Conservation (phyloP, 1,140 invertebrate species). For the Neodiprion virginianus region DNA sequence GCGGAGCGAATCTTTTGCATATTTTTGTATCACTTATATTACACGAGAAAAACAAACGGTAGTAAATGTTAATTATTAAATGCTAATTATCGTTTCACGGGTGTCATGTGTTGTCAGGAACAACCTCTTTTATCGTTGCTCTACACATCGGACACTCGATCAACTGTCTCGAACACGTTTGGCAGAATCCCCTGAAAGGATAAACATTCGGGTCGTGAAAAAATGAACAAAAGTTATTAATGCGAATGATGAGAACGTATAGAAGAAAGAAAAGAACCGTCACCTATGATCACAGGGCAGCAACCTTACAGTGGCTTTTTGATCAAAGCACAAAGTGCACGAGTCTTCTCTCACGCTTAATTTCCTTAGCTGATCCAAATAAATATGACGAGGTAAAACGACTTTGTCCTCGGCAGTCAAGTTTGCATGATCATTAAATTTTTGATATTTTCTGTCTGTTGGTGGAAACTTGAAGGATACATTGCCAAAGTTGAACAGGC, state of each 20-base stretch:
- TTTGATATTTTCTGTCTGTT: constrained; percentile 67
- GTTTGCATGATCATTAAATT: constrained; percentile 80
- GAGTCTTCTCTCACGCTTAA: constrained; percentile 83
- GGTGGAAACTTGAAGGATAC: constrained; percentile 84
- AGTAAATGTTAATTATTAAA: constrained; percentile 28
- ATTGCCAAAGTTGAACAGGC: constrained; percentile 91
- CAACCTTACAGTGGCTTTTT: constrained; percentile 75
- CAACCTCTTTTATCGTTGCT: constrained; percentile 61
- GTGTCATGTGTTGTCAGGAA: constrained; percentile 55
- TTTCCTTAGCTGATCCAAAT: constrained; percentile 74
- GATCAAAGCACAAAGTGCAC: constrained; percentile 89
- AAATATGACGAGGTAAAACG: constrained; percentile 75
- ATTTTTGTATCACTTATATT: constrained; percentile 14
- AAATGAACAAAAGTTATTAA: constrained; percentile 10
- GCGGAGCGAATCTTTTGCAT: not conserved
- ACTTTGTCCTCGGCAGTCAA: constrained; percentile 76
- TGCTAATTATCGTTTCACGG: constrained; percentile 30
- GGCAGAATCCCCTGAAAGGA: constrained; percentile 81
- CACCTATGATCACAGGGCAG: constrained; percentile 83
- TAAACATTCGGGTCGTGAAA: constrained; percentile 32
- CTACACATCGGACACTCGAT: constrained; percentile 90
- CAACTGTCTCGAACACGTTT: constrained; percentile 77
- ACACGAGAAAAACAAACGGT: constrained; percentile 30
- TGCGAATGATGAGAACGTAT: not conserved
- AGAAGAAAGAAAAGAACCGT: constrained; percentile 16